Conservation (phyloP, 1,140 invertebrate species). For the Temnothorax nylanderi region DNA sequence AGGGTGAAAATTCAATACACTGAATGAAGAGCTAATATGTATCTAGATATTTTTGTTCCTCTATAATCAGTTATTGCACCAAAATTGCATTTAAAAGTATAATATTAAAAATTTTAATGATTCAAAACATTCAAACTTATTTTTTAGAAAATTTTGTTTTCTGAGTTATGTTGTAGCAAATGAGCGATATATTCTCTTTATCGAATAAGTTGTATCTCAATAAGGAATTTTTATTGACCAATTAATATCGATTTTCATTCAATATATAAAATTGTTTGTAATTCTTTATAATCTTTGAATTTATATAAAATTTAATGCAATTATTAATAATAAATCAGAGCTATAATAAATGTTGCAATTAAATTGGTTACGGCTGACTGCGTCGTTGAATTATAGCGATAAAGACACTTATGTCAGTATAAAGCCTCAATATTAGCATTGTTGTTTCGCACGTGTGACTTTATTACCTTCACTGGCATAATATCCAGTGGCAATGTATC, state of each 20-base stretch:
- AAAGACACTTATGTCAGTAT: neutral
- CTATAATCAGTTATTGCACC: no score
- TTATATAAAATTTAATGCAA: slow-evolving; percentile 4
- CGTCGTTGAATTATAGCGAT: slow-evolving; percentile 35
- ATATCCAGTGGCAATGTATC: neutral
- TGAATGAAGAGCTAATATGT: no score
- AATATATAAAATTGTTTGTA: neutral
- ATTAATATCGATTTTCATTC: neutral
- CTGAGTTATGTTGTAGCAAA: no score
- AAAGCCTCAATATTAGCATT: slow-evolving; percentile 8
- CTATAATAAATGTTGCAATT: slow-evolving; percentile 16
- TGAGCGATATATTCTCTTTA: neutral
- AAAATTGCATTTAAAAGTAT: no score
- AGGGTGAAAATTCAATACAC: no score
- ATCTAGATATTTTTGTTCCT: no score
- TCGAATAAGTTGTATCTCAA: neutral
- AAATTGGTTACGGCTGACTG: neutral
- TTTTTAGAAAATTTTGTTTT: no score
- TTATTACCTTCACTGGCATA: slow-evolving; percentile 20
- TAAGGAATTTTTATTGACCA: neutral
- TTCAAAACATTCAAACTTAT: no score
- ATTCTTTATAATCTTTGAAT: neutral
- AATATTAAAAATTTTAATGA: no score
- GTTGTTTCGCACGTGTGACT: neutral
- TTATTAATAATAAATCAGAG: neutral